Evolutionary conservation across 2,888 invertebrate genomes (phyloP), one percentile per base, ranked within the genome.

Genomic region (Cataglyphis rosenhaueri): DNA sequence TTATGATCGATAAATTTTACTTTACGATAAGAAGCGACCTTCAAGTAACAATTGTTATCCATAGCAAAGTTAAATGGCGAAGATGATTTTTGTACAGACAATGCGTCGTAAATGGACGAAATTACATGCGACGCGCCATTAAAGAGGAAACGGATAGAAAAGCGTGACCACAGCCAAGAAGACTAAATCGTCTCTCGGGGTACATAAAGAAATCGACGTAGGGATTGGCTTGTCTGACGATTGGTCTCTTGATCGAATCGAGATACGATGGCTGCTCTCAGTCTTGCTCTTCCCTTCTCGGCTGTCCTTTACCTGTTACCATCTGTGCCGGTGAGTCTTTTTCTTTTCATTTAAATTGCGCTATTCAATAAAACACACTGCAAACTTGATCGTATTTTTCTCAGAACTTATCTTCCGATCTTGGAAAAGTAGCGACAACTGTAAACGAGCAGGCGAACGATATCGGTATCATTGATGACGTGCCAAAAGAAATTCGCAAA

Each of bases 31-130:
- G 25, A 35, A 57, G 29, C 38, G 64, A 25, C n/a, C 66, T 21
- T 66, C 18, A 5, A 57, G 29, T 8, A 3, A 44, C 10, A 44
- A 32, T 78, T 15, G 48, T 21, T 75, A n/a, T 9, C 25, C 32
- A 29, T 15, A 29, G 29, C n/a, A 9, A 41, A 55, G 9, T 76
- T n/a, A 55, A 68, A 68, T 29, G 21, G 41, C 29, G n/a, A 76
- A 38, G 55, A 55, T 78, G 25, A 29, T 57, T 44, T 78, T 71
- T 41, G 57, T 32, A 57, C 41, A 71, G 57, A 78, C 78, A 78
- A 78, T 70, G 8, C 71, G 10, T 78, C 78, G 78, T 78, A 71
- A 78, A 78, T 71, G 41, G 4, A 78, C n/a, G 57, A 78, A 71
- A 78, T 71, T 70, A 71, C 71, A 70, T 4, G 75, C 6, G 18